Evolutionary conservation across 1,140 invertebrate genomes (phyloP).

Genomic region (Heliconius nattereri): DNA sequence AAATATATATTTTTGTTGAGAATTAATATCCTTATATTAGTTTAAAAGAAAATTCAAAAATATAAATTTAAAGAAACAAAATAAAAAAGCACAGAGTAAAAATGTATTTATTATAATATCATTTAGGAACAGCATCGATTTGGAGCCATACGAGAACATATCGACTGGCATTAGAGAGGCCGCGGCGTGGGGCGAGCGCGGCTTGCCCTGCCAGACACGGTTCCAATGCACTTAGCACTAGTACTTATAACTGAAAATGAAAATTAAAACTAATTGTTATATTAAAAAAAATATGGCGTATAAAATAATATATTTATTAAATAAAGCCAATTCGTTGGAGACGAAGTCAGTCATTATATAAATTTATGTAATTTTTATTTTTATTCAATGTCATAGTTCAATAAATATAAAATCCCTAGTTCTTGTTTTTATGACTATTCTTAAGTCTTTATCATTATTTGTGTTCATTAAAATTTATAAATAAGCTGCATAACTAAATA

Average conservation of each 20-base stretch:
- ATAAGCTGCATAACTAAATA: neutral
- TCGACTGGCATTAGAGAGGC: constrained; percentile 69
- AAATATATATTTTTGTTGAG: too few relatives aligned
- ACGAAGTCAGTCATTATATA: neutral
- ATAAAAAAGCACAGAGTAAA: neutral
- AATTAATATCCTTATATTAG: too few relatives aligned
- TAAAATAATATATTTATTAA: neutral
- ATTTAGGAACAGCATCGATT: constrained; percentile 59
- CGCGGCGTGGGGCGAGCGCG: constrained; percentile 64
- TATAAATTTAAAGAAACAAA: neutral
- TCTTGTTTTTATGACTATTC: neutral
- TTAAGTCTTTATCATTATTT: neutral
- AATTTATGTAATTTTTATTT: neutral
- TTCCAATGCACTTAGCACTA: constrained; percentile 53
- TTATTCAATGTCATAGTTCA: neutral
- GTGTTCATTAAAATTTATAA: neutral
- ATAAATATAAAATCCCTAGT: neutral
- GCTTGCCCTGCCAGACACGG: constrained; percentile 62
- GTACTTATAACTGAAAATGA: neutral
- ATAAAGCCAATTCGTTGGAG: neutral
- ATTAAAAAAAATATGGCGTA: neutral
- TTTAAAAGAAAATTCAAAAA: too few relatives aligned
- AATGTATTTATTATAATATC: constrained; percentile 21
- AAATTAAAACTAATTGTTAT: neutral
- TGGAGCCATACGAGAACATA: constrained; percentile 69